Percentiles rank a stretch among this genome's conserved stretches.
These are phyloP conservation scores for Podilymbus podiceps DNA, from an alignment of 2,113 vertebrate genomes.

Conservation along the genomic window DNA sequence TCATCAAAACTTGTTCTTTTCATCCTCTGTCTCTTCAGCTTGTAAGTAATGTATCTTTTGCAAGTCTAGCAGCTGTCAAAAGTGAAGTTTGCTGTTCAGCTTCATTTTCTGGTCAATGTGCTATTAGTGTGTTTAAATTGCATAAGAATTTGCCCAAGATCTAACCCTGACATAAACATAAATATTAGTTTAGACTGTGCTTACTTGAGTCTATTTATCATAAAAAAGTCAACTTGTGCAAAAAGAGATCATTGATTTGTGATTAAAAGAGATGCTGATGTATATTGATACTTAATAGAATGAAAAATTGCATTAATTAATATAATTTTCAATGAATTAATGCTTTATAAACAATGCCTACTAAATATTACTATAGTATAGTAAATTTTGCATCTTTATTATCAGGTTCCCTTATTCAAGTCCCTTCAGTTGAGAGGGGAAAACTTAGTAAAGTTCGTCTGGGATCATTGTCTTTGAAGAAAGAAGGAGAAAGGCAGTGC, in stretches of 20 bases:
- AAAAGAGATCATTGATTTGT: neutral
- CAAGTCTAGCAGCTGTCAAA: neutral
- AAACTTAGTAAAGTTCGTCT: conserved; percentile 97
- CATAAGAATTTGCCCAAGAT: neutral
- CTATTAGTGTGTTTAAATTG: neutral
- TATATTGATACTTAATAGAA: neutral
- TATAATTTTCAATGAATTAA: neutral
- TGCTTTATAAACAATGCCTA: neutral
- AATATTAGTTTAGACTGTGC: neutral
- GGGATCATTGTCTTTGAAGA: conserved; percentile 94
- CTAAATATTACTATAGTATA: neutral
- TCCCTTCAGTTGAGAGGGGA: conserved; percentile 95
- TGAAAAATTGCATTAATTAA: neutral
- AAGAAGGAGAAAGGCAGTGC: conserved; percentile 97
- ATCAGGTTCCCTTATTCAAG: conserved; percentile 97
- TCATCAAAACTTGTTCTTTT: neutral
- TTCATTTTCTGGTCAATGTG: neutral
- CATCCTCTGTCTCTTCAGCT: neutral
- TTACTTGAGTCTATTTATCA: neutral
- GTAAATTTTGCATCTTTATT: conserved; percentile 46
- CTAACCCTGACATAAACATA: neutral
- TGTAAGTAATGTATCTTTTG: neutral
- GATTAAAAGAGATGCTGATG: neutral
- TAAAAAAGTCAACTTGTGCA: neutral
- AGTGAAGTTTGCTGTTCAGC: neutral